phyloP scores from a whole-genome alignment of 2,888 invertebrate genomes.

The Euclidia mi region DNA sequence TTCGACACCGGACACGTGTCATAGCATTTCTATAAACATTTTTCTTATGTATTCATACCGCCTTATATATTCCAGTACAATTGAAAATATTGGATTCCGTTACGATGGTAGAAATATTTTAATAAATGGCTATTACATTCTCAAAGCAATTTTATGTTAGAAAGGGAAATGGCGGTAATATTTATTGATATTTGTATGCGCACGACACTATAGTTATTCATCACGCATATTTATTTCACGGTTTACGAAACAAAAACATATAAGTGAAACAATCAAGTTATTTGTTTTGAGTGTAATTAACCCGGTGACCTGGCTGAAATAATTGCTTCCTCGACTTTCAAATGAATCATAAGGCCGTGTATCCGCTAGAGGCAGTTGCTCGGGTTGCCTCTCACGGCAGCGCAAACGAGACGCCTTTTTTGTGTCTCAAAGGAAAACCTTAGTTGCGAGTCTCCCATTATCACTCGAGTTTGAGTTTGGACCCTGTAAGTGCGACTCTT shows the following conservation, averaged over 20 bases:
- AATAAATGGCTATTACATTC: constrained; percentile 11
- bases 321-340: constrained; percentile 45
- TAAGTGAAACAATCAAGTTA: constrained; percentile 63
- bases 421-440: no score
- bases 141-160: background rate
- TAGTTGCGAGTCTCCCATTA: no score
- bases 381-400: no score
- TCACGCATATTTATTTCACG: constrained; percentile 18
- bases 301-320: constrained; percentile 62
- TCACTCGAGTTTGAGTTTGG: no score
- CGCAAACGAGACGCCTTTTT: no score
- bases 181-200: constrained; percentile 11
- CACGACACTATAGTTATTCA: constrained; percentile 9
- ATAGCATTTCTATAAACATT: constrained; percentile 20
- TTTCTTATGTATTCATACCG: constrained; percentile 22
- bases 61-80: constrained; percentile 8
- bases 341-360: constrained; percentile 9
- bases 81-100: no score
- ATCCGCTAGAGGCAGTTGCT: no score
- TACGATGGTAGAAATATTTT: background rate
- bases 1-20: constrained; percentile 29
- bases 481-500: no score
- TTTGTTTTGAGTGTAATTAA: constrained; percentile 67
- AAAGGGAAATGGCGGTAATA: constrained; percentile 12
- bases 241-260: constrained; percentile 58